Base-by-base conservation (phyloP, 2,888 invertebrate species). In the Sminthurinus aureus region DNA sequence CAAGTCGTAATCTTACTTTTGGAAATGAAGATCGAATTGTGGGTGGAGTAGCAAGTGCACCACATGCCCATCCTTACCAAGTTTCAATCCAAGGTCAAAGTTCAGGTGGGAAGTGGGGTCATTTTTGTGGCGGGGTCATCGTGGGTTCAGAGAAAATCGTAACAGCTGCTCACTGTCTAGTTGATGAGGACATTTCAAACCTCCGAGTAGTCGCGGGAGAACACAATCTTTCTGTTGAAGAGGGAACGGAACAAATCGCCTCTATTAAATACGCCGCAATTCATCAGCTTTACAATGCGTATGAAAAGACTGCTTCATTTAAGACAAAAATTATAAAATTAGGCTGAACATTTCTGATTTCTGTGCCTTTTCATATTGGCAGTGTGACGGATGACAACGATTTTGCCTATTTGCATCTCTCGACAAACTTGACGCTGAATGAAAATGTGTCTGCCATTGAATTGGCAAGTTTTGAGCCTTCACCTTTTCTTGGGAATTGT, bases 121-220 rank as follows among this genome's bases (percentile, higher is more conserved):
- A 73, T 38, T n/a, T 11, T 8, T 73, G 73, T 26, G 73, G 26
- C 26, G 73, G 73, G 4, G 15, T 13, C 12, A 73, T 73, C 26
- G n/a, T 73, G 1, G 18, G 26, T 26, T 15, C 73, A 0, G 50
- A 73, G 9, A 73, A 73, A 73, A 38, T 73, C 26, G 73, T 26
- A 11, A 24, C 38, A 38, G 73, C 73, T 12, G 73, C 73, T 73
- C 73, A 73, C 73, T 73, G 73, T 58, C 12, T 78, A 3, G 1
- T 24, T n/a, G 64, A 66, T 58, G 13, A 64, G 20, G 22, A n/a
- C 12, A n/a, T 64, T 13, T 22, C 9, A 12, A 58, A 64, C 24
- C 20, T 78, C 3, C 78, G 78, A 8, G 24, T 78, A 0, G 78
- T 78, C 0, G 78, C 78, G 22, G 78, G 78, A 22, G 64, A 15